Percentiles rank a stretch among this genome's conserved stretches.
These are phyloP conservation scores for Sphenodon punctatus DNA, from an alignment of 2,797 vertebrate genomes.

Conservation along the genomic window DNA sequence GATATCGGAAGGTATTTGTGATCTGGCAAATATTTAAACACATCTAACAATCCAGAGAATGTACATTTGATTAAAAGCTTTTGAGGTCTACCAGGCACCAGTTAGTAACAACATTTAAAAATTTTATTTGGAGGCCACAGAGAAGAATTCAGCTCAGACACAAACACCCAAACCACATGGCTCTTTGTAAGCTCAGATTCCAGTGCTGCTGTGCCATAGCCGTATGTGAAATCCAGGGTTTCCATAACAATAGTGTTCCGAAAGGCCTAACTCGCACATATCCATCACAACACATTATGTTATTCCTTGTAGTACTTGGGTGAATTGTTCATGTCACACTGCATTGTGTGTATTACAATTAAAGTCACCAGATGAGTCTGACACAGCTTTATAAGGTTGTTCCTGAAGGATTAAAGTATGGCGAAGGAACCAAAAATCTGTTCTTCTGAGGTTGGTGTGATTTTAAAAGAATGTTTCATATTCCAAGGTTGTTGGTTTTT, in stretches of 20 bases:
- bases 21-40: neutral
- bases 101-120: neutral
- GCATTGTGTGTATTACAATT: slow-evolving; percentile 42
- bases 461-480: neutral
- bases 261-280: slow-evolving; percentile 30
- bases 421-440: neutral
- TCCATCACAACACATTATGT: neutral
- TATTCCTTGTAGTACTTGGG: slow-evolving; percentile 27
- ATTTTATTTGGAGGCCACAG: neutral
- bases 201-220: neutral
- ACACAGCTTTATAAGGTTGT: slow-evolving; percentile 40
- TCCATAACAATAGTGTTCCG: slow-evolving; percentile 7
- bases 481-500: too few relatives aligned
- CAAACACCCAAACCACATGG: neutral
- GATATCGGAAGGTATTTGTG: neutral
- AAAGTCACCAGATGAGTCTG: slow-evolving; percentile 22
- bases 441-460: neutral
- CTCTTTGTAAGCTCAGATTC: neutral
- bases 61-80: neutral
- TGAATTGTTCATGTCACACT: slow-evolving; percentile 16
- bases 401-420: neutral
- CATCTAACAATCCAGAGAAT: neutral
- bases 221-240: slow-evolving; percentile 8
- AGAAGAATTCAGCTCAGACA: fast-evolving
- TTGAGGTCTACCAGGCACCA: neutral